Percentiles rank a stretch among this genome's conserved stretches.
Evolutionary conservation across 2,888 invertebrate species (phyloP).

Genomic region (Polyommatus icarus): DNA sequence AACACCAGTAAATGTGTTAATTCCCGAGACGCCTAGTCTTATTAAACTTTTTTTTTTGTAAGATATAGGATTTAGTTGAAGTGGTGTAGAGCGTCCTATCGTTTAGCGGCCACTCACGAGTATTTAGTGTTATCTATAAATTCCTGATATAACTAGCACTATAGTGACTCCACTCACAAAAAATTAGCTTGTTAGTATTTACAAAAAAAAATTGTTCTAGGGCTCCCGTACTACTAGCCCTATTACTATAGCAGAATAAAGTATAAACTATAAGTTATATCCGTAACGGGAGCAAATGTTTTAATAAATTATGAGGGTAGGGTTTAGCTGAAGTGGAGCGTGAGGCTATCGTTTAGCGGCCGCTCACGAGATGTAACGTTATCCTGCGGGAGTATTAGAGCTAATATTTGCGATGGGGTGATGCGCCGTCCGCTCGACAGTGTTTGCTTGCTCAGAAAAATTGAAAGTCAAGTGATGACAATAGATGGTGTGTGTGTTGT

Average conservation of each 20-base stretch:
- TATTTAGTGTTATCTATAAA: too few relatives aligned
- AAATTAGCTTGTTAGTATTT: too few relatives aligned
- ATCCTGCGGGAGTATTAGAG: constrained; percentile 48
- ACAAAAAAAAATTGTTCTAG: too few relatives aligned
- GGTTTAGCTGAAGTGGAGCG: neutral
- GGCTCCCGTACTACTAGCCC: too few relatives aligned
- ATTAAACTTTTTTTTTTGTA: too few relatives aligned
- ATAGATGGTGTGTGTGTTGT: neutral
- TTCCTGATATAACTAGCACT: too few relatives aligned
- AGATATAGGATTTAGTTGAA: neutral
- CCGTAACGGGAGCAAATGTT: neutral
- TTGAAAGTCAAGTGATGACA: constrained; percentile 37
- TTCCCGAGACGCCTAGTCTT: too few relatives aligned
- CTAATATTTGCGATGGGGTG: constrained; percentile 55
- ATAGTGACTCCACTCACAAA: too few relatives aligned
- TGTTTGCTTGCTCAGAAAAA: constrained; percentile 38
- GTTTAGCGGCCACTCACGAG: too few relatives aligned
- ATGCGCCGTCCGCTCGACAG: constrained; percentile 56
- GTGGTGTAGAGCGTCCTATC: neutral
- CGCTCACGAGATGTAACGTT: constrained; percentile 32
- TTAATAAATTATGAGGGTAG: neutral
- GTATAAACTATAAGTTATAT: too few relatives aligned
- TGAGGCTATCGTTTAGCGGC: neutral
- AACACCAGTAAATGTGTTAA: too few relatives aligned
- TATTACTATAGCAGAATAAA: too few relatives aligned